A percentile compares a stretch with the other conserved stretches of the same genome.
These are phyloP conservation scores for Mesochorus sp. DNA, from an alignment of 2,888 invertebrate genomes.

Conservation along the genomic window DNA sequence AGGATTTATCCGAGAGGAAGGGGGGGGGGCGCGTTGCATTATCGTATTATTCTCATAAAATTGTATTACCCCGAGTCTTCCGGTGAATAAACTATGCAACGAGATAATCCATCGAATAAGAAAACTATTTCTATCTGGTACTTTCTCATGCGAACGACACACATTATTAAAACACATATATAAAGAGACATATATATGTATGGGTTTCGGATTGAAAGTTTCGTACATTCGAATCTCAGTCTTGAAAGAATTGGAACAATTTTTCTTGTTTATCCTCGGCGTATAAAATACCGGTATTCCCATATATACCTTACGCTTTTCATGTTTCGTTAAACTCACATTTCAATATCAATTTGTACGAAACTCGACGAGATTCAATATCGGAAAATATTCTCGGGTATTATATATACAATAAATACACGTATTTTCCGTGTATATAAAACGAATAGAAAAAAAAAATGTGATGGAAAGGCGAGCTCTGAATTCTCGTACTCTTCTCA, in stretches of 20 bases:
- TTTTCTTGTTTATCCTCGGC: not conserved
- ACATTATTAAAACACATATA: too few species aligned
- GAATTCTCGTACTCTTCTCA: not conserved
- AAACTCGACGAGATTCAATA: slow-evolving; percentile 46
- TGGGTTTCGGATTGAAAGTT: slow-evolving; percentile 17
- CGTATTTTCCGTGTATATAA: too few species aligned
- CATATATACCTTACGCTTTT: slow-evolving; percentile 43
- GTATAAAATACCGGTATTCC: slow-evolving; percentile 6
- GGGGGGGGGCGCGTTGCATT: too few species aligned
- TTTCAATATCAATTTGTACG: slow-evolving; percentile 61
- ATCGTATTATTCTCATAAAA: slow-evolving; percentile 58
- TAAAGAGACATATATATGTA: not conserved
- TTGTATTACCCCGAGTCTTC: slow-evolving; percentile 46
- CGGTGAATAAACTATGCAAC: slow-evolving; percentile 30
- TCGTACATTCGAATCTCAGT: not conserved
- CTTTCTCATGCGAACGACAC: too few species aligned
- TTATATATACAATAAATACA: too few species aligned
- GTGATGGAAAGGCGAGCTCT: not conserved
- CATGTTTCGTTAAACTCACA: slow-evolving; percentile 55
- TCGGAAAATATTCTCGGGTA: slow-evolving; percentile 18
- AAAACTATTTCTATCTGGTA: slow-evolving; percentile 34
- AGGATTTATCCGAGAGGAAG: slow-evolving; percentile 2
- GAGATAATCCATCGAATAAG: slow-evolving; percentile 47
- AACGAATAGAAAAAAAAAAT: not conserved
- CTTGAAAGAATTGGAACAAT: slow-evolving; percentile 31